Evolutionary conservation across 1,140 invertebrate genomes (phyloP), one percentile per base, ranked within the genome.

Genomic region (Drosophila pseudoobscura): DNA sequence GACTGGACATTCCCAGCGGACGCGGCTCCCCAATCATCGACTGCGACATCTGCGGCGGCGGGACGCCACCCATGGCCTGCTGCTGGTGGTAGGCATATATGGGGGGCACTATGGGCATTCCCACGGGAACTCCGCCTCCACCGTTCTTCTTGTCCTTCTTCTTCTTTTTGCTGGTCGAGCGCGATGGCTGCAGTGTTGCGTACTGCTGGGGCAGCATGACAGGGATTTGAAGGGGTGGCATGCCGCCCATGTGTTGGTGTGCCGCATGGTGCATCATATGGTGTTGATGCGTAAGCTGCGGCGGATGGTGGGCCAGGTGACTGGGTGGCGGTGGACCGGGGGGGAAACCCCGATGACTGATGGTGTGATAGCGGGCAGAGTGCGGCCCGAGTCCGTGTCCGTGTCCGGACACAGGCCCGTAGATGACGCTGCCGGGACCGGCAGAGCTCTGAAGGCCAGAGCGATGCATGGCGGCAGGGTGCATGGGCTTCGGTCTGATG

Each of bases 91-190:
- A 91, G 13, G 89, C 88, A n/a, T 89, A 91, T 8, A 91, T 77
- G 50, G 91, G 85, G 29, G 91, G 92, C 7, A 90, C 80, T 39
- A 92, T 90, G 6, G 91, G 89, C 78, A 91, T 84, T 41, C 88
- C 78, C 45, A 92, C 85, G 6, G 90, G 90, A 5, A 92, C 80
- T n/a, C 91, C 91, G 54, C 92, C 80, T 4, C 85, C 87, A 50
- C 92, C 90, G 46, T 92, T 89, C 44, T 93, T 93, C 50, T 93
- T 93, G 52, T 94, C 94, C 78, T 95, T 94, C 64, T 93, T 94
- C 60, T 94, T 94, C 65, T 94, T 94, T 74, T 95, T 94, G 72
- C 93, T 93, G 43, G 92, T 91, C 11, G 87, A 69, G 13, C 84
- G 76, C 15, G 89, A 69, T 0, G 87, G 76, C 59, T 91, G 91